Conservation (phyloP, 2,888 invertebrate genomes). For the Cyaniris semiargus region DNA sequence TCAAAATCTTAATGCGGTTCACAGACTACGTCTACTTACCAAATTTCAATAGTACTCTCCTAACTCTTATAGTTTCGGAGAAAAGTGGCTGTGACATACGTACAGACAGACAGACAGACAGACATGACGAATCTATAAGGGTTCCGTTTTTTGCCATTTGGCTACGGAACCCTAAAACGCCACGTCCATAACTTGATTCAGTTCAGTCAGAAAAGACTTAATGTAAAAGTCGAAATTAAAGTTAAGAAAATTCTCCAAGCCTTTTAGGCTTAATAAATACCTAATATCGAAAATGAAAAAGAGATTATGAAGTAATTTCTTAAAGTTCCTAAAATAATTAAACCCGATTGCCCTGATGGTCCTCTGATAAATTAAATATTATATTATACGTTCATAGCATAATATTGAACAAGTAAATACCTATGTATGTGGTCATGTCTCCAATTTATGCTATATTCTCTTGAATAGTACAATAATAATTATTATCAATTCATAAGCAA, state of each 20-base stretch:
- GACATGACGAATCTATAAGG: no score
- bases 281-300: neutral
- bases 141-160: no score
- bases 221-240: neutral
- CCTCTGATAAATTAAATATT: neutral
- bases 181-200: no score
- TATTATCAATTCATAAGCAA: conserved; percentile 9
- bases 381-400: neutral
- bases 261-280: neutral
- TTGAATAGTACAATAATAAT: neutral
- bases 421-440: neutral
- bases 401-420: neutral
- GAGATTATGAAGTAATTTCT: neutral
- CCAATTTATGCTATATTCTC: neutral
- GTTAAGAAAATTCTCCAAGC: neutral
- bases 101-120: no score
- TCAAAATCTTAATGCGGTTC: no score
- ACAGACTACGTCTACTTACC: no score
- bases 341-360: neutral
- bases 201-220: neutral
- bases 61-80: no score
- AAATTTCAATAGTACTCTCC: no score
- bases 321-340: neutral
- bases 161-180: no score
- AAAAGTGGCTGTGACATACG: no score